phyloP scores from a whole-genome alignment of 2,888 invertebrate genomes.

The Nomada flava region DNA sequence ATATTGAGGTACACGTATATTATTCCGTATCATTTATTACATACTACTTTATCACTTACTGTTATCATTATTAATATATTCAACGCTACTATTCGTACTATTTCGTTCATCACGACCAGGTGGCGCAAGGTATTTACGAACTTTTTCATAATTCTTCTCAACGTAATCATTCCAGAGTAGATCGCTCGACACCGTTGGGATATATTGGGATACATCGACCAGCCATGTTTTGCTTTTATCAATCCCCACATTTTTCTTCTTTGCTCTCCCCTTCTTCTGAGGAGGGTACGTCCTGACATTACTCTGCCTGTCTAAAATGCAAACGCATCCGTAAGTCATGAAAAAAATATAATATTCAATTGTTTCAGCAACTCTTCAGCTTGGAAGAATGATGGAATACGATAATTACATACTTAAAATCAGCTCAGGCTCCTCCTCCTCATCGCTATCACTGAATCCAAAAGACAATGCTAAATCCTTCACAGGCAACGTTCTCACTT shows the following conservation, averaged over 20 bases:
- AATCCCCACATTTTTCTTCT: not conserved
- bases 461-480: not conserved
- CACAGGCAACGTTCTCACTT: not conserved
- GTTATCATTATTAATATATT: not conserved
- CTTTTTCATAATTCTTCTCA: slow-evolving; percentile 1
- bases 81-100: not conserved
- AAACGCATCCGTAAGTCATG: too few relatives aligned
- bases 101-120: too few relatives aligned
- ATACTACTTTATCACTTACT: not conserved
- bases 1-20: too few relatives aligned
- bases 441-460: not conserved
- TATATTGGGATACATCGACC: not conserved
- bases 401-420: slow-evolving; percentile 1
- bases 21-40: too few relatives aligned
- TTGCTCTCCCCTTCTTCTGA: accelerated
- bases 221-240: slow-evolving; percentile 22
- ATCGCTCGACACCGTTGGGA: slow-evolving; percentile 11
- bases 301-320: not conserved
- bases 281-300: not conserved
- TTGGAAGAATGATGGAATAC: not conserved
- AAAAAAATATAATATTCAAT: not conserved
- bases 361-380: not conserved
- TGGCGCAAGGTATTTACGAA: not conserved
- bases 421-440: not conserved
- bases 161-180: slow-evolving; percentile 38